A percentile compares a stretch with the other conserved stretches of the same genome.
Evolutionary conservation across 2,113 vertebrate species (phyloP).

Genomic region (Seriola aureovittata): DNA sequence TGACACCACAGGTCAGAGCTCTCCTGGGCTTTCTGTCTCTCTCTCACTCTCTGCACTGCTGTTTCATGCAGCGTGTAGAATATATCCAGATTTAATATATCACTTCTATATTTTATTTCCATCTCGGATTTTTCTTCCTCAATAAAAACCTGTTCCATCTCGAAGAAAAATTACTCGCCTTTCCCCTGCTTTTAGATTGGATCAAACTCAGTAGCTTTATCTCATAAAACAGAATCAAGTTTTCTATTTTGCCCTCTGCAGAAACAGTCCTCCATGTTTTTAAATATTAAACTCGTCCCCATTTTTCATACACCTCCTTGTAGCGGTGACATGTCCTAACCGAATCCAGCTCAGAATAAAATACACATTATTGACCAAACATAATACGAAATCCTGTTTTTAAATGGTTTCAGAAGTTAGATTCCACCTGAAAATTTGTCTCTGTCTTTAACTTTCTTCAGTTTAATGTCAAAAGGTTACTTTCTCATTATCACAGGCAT

Average conservation of each 20-base stretch:
- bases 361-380: slow-evolving; percentile 21
- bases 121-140: slow-evolving; percentile 23
- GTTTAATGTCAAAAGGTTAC: not conserved
- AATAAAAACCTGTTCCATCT: slow-evolving; percentile 19
- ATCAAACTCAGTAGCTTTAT: slow-evolving; percentile 24
- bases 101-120: slow-evolving; percentile 33
- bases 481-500: not conserved
- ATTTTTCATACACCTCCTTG: slow-evolving; percentile 31
- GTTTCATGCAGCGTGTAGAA: slow-evolving; percentile 8
- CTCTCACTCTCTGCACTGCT: not conserved
- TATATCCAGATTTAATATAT: slow-evolving; percentile 41
- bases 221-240: slow-evolving; percentile 23
- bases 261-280: slow-evolving; percentile 14
- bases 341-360: slow-evolving; percentile 23
- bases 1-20: slow-evolving; percentile 95
- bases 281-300: slow-evolving; percentile 16
- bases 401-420: not conserved
- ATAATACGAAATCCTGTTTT: not conserved
- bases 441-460: slow-evolving; percentile 11
- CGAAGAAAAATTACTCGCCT: slow-evolving; percentile 15
- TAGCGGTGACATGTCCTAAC: slow-evolving; percentile 11
- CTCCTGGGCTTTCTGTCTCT: not conserved
- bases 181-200: slow-evolving; percentile 20
- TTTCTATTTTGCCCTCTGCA: slow-evolving; percentile 34
- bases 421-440: slow-evolving; percentile 14